These are phyloP conservation scores for Okamejei kenojei DNA, from an alignment of 2,797 vertebrate genomes.

Conservation along the genomic window DNA sequence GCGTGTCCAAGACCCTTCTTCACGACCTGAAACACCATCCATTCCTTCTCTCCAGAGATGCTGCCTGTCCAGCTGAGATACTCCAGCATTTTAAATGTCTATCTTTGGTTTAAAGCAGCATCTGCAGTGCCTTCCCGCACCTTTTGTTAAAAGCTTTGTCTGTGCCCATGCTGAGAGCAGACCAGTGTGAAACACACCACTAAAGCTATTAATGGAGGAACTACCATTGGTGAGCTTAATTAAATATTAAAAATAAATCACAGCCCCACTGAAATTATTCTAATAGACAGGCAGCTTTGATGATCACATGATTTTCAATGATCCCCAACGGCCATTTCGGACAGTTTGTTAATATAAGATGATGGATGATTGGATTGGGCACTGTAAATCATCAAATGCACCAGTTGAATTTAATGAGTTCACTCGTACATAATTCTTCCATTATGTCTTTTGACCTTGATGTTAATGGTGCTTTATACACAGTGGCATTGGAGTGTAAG, in stretches of 20 bases:
- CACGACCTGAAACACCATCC: no score
- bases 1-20: no score
- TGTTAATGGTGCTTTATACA: constrained; percentile 19
- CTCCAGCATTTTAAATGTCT: no score
- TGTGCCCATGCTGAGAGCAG: not conserved
- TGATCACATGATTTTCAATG: constrained; percentile 23
- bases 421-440: not conserved
- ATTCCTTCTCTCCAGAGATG: no score
- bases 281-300: not conserved
- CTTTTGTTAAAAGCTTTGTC: no score
- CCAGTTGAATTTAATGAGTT: not conserved
- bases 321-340: not conserved
- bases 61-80: no score
- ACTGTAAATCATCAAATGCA: constrained; percentile 1
- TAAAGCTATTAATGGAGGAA: constrained; percentile 12
- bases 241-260: not conserved
- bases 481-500: not conserved
- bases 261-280: not conserved
- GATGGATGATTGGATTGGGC: not conserved
- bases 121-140: no score
- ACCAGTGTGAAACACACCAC: not conserved
- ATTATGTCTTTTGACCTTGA: constrained; percentile 34
- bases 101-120: no score
- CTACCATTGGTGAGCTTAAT: constrained; percentile 11
- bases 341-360: not conserved